phyloP scores from a whole-genome alignment of 2,113 vertebrate genomes.

The Indri indri region DNA sequence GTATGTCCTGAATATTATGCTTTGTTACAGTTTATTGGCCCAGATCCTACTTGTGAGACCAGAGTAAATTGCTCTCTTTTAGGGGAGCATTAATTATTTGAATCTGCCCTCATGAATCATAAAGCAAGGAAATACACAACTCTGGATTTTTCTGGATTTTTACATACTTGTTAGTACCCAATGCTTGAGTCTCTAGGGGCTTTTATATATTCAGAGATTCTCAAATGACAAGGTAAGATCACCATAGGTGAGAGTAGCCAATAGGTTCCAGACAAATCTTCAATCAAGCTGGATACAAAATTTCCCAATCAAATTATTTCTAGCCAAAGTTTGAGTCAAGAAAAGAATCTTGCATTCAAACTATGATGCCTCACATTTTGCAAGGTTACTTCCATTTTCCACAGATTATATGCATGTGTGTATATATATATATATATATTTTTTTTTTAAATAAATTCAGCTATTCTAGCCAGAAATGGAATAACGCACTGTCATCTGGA shows the following conservation, averaged over 20 bases:
- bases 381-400: background rate
- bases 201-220: constrained; percentile 31
- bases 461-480: background rate
- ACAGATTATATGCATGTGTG: background rate
- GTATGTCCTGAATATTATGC: constrained; percentile 18
- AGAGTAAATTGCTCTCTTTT: constrained; percentile 28
- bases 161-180: background rate
- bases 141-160: constrained; percentile 42
- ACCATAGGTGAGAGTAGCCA: background rate
- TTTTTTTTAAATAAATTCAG: background rate
- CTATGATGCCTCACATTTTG: background rate
- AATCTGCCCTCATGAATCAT: background rate
- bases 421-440: no score
- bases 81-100: background rate
- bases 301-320: background rate
- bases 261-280: constrained; percentile 23
- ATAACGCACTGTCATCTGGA: background rate
- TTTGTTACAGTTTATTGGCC: constrained; percentile 47
- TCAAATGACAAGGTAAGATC: background rate
- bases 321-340: background rate
- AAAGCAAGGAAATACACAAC: background rate
- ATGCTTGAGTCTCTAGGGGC: background rate
- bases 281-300: constrained; percentile 45
- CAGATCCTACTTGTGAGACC: background rate
- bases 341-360: background rate